Base-by-base conservation (phyloP, 2,888 invertebrate species). In the Arrhopalites spinosus region DNA sequence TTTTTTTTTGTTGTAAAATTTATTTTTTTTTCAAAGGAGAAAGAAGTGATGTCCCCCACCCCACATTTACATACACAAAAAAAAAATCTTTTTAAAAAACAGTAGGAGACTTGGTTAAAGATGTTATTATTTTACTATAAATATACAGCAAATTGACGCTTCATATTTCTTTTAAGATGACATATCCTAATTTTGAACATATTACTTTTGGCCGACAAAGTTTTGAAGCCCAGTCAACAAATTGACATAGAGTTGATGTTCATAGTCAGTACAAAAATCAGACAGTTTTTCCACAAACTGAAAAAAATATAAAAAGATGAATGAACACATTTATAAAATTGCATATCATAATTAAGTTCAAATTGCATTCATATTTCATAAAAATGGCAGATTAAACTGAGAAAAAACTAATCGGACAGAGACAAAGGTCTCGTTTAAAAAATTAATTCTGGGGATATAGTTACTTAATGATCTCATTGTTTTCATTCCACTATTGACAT, bases 211-310 rank as follows among this genome's bases (percentile, higher is more conserved):
- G 20, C 75, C 88, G 73, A 94, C 92, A 87, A 96, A 97, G 83
- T 92, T 92, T 72, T 95, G 95, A 69, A 98, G 87, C 59, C 91
- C 90, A 86, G 96, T 93, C 72, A 99, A 88, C 43, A 99, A 88
- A 76, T 90, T 90, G 84, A 99, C 93, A 86, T 98, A 99, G 1
- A 93, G 91, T 1, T 91, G 88, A 86, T 98, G 98, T 86, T 99
- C 98, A 85, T 96, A 96, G 0, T 90, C 90, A 2, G 98, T 98
- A 85, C 94, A 93, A 85, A 94, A 91, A 78, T 93, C 91, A 0
- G 94, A 90, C 25, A 99, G 85, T 85, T 96, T 93, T 83, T 94
- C 93, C 0, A 91, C 93, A 86, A 99, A 98, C n/a, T 53, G n/a
- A 15, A 36, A 36, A 36, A 36, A 11, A 36, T 7, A 36, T n/a